phyloP scores from a whole-genome alignment of 1,140 invertebrate species.

The Drosophila punjabiensis region DNA sequence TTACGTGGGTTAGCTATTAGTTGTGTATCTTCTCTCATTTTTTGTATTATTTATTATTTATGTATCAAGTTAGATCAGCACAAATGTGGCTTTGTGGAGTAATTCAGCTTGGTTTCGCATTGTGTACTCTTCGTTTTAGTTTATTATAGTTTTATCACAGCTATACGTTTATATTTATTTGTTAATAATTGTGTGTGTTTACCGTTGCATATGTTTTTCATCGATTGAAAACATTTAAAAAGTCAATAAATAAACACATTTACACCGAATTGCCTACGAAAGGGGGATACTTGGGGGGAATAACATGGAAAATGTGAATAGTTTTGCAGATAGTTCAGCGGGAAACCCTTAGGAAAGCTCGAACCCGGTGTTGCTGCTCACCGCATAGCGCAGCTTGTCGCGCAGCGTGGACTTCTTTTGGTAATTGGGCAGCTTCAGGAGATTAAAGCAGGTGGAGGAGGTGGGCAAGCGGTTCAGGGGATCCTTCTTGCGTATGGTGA shows the following conservation, averaged over 20 bases:
- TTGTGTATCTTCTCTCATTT: constrained; percentile 28
- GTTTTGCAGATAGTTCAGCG: neutral
- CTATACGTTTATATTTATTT: constrained; percentile 80
- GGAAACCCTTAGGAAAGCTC: constrained; percentile 93
- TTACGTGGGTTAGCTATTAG: constrained; percentile 60
- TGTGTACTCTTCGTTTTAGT: constrained; percentile 67
- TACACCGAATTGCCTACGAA: constrained; percentile 31
- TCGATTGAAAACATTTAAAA: constrained; percentile 16
- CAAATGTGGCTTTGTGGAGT: constrained; percentile 43
- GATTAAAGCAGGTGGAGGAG: constrained; percentile 99
- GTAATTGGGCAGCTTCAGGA: constrained; percentile 99
- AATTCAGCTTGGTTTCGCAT: constrained; percentile 64
- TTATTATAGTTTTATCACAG: constrained; percentile 80
- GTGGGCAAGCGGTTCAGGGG: constrained; percentile 98
- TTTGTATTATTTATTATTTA: neutral
- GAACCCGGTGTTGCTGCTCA: constrained; percentile 99
- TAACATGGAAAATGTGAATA: constrained; percentile 6
- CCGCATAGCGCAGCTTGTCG: constrained; percentile 98
- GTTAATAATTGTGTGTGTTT: constrained; percentile 60
- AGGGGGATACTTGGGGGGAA: constrained; percentile 3
- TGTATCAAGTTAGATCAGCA: constrained; percentile 15
- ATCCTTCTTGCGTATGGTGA: constrained; percentile 98
- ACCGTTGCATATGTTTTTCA: constrained; percentile 26
- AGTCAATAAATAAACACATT: constrained; percentile 23
- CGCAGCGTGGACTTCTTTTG: constrained; percentile 97